A percentile compares a stretch with the other conserved stretches of the same genome.
phyloP scores from a whole-genome alignment of 53 echinoderm and acorn worm species.

The Antedon mediterranea region DNA sequence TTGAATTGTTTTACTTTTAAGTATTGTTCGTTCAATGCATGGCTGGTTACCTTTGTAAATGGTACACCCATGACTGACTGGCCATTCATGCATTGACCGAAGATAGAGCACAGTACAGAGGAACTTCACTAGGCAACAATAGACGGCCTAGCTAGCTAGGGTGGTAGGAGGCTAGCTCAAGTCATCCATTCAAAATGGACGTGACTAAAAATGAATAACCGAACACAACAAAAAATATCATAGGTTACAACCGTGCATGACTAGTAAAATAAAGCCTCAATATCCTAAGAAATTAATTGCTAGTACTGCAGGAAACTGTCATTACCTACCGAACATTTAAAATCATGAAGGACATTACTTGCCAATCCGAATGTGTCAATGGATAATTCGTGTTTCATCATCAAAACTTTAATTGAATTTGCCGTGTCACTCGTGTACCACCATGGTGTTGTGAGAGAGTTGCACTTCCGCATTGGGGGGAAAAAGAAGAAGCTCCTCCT shows the following conservation, averaged over 20 bases:
- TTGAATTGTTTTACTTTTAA: no score
- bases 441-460: not conserved
- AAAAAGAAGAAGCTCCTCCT: not conserved
- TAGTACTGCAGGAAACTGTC: not conserved
- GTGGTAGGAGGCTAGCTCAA: not conserved
- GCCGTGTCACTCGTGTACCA: no score
- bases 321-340: conserved; percentile 1
- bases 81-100: no score
- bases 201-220: not conserved
- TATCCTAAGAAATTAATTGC: not conserved
- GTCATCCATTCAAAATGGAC: not conserved
- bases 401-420: no score
- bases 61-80: no score
- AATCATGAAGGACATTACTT: not conserved
- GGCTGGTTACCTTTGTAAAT: no score
- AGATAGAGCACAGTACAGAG: no score
- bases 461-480: not conserved
- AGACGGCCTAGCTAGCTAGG: no score
- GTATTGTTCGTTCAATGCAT: no score
- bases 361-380: not conserved
- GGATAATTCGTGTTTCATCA: no score
- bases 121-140: no score
- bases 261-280: not conserved
- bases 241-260: not conserved
- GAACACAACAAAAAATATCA: not conserved